Conservation (phyloP, 2,113 vertebrate species). For the Periophthalmus modestus region DNA sequence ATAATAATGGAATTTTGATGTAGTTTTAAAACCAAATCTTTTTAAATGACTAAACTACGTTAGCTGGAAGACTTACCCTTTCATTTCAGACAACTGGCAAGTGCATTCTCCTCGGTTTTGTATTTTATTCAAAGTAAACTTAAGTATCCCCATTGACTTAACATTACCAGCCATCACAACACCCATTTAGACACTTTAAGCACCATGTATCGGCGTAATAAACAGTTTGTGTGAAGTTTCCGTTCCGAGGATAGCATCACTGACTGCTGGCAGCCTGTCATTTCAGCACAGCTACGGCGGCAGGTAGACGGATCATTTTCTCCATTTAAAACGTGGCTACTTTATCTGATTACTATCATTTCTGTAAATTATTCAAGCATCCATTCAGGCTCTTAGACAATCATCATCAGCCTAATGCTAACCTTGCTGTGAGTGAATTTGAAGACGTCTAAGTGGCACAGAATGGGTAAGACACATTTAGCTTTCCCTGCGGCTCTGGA, state of each 20-base stretch:
- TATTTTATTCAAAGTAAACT: neutral
- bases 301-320: constrained; percentile 25
- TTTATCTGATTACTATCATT: constrained; percentile 27
- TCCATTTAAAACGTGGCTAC: constrained; percentile 15
- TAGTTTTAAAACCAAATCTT: neutral
- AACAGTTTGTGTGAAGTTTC: neutral
- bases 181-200: constrained; percentile 3
- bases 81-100: neutral
- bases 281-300: constrained; percentile 14
- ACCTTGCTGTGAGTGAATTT: constrained; percentile 1
- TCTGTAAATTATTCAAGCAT: constrained; percentile 13
- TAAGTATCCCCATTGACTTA: neutral
- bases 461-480: constrained; percentile 13
- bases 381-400: constrained; percentile 5
- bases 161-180: constrained; percentile 3
- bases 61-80: neutral
- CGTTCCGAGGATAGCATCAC: neutral
- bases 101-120: neutral
- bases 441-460: constrained; percentile 9
- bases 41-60: neutral
- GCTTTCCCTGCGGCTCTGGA: neutral
- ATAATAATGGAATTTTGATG: neutral
- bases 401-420: constrained; percentile 6
- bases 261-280: constrained; percentile 18
- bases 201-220: constrained; percentile 5